Evolutionary conservation across 2,888 invertebrate genomes (phyloP), one percentile per base, ranked within the genome.

Genomic region (Camptogramma bilineatum): DNA sequence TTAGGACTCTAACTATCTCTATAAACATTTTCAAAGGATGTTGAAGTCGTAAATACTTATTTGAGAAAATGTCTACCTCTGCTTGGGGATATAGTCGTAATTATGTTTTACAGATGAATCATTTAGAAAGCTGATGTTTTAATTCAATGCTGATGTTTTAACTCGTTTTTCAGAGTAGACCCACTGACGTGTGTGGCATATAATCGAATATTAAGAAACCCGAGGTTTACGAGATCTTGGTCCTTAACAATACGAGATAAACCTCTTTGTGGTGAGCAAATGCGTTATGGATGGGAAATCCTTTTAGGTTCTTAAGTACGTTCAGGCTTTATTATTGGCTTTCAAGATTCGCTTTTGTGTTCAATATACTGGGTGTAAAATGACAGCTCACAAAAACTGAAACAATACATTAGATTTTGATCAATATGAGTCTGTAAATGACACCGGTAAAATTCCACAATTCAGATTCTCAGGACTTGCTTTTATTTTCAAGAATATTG

Each of bases 191-290:
- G n/a, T 39, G 39, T 39, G 16, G 44, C 55, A 52, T 54, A 54
- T 28, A 57, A 56, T 48, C 58, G 60, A 48, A 28, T 28, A 48
- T 21, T n/a, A 48, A 18, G 8, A 17, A 16, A 18, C 34, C 39
- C 34, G 54, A 59, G 62, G 52, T 34, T 63, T 59, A 65, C 57
- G 61, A 63, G 62, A 64, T 62, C 64, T 63, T 52, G 51, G 39
- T 66, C 56, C 58, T 64, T 57, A 62, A 70, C 48, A 64, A 42
- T 61, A 64, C 62, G 47, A 61, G 59, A 64, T 66, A 66, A 69
- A 60, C 65, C 64, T 69, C 66, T 71, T 68, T 71, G 68, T 68
- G 59, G 71, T 61, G 48, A 55, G 48, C 62, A 59, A 66, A 64
- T 68, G 62, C 64, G 66, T 57, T 68, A 62, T 59, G 62, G 34